Percentiles rank a stretch among this genome's conserved stretches.
Conservation (phyloP, 2,888 invertebrate species). For the Orthosia gothica region DNA sequence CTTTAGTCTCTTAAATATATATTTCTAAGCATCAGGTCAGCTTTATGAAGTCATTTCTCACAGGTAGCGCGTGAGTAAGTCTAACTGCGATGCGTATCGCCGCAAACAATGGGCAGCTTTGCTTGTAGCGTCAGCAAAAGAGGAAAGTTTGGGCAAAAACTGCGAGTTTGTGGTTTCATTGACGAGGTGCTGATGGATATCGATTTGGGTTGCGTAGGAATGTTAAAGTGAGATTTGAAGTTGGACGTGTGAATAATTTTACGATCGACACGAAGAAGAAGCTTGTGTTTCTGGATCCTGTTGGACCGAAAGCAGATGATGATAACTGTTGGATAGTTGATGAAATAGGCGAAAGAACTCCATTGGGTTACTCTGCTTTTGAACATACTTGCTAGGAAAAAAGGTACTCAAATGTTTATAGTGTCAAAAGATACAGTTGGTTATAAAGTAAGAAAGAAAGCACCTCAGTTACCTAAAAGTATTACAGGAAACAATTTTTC, state of each 20-base stretch:
- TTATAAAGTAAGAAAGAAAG: background rate
- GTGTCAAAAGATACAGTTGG: background rate
- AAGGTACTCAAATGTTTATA: background rate
- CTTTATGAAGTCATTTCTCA: slow-evolving; percentile 70
- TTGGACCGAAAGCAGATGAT: background rate
- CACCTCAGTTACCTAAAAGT: background rate
- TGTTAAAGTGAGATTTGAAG: background rate
- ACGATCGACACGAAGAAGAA: background rate
- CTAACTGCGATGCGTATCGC: slow-evolving; percentile 79
- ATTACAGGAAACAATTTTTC: background rate
- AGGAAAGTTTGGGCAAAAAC: slow-evolving; percentile 55
- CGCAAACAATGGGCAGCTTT: slow-evolving; percentile 76
- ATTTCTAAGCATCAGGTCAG: slow-evolving; percentile 39
- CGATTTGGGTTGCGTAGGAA: slow-evolving; percentile 15
- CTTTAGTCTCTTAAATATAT: slow-evolving; percentile 20
- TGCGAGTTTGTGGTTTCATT: slow-evolving; percentile 15
- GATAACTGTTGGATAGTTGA: background rate
- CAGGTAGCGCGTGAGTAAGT: slow-evolving; percentile 76
- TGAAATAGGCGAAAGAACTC: background rate
- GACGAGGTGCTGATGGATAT: slow-evolving; percentile 26
- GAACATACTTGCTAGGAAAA: too few relatives aligned
- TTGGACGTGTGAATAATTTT: slow-evolving; percentile 1
- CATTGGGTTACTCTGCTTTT: background rate
- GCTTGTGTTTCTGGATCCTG: background rate
- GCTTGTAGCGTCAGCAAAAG: slow-evolving; percentile 73